Conservation (phyloP, 1,140 invertebrate genomes). For the Ruditapes philippinarum region DNA sequence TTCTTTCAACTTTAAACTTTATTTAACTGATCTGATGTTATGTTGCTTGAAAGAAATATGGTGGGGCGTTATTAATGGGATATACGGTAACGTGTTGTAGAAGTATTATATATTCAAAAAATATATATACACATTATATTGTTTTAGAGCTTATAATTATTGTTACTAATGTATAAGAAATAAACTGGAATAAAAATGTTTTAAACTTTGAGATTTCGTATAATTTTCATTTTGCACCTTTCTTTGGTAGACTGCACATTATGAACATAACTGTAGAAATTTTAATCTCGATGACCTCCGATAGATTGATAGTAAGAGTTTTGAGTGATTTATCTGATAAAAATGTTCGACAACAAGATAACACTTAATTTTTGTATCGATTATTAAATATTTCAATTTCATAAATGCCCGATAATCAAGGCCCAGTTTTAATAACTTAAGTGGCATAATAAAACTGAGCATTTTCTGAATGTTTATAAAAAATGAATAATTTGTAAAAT, state of each 20-base stretch:
- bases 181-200: neutral
- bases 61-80: too few species aligned
- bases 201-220: neutral
- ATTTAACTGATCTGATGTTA: too few species aligned
- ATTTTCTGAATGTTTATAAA: too few species aligned
- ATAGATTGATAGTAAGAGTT: neutral
- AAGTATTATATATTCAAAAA: too few species aligned
- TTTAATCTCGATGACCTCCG: neutral
- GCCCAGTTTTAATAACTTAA: too few species aligned
- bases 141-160: neutral
- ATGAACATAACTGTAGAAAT: neutral
- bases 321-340: slow-evolving; percentile 17
- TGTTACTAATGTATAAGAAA: neutral
- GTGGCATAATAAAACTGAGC: too few species aligned
- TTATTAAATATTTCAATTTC: neutral
- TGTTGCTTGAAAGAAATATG: too few species aligned
- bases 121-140: neutral
- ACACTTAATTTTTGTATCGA: slow-evolving; percentile 2
- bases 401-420: neutral
- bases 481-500: too few species aligned
- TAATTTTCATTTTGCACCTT: neutral
- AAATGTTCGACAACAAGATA: neutral
- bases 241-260: neutral
- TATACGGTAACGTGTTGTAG: too few species aligned
- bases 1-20: too few species aligned